A percentile compares a stretch with the other conserved stretches of the same genome.
Evolutionary conservation across 2,797 vertebrate genomes (phyloP).

Genomic region (Spatula clypeata): DNA sequence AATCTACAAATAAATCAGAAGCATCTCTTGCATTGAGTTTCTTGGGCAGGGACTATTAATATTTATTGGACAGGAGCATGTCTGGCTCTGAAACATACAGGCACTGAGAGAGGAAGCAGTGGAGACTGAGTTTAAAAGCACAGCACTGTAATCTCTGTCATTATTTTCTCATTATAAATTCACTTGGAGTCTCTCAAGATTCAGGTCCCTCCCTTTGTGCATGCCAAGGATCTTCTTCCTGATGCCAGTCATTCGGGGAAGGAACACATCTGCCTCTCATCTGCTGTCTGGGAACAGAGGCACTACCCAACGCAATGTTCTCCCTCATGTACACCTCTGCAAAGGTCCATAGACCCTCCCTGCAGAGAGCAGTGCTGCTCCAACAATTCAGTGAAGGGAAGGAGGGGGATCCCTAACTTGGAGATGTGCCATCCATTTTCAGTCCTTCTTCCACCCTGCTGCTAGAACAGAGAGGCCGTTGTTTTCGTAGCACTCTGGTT

Average conservation of each 20-base stretch:
- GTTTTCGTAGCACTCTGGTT: fast-evolving
- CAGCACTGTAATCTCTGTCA: not conserved
- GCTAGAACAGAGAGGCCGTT: not conserved
- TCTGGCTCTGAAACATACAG: not conserved
- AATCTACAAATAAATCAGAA: not conserved
- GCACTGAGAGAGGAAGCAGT: not conserved
- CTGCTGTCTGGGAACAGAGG: not conserved
- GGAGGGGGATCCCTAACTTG: not conserved
- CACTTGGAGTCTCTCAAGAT: not conserved
- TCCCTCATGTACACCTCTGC: not conserved
- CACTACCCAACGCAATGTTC: not conserved
- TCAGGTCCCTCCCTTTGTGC: not conserved
- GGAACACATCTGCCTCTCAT: not conserved
- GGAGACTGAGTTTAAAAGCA: constrained; percentile 4
- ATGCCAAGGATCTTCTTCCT: not conserved
- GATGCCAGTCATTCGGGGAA: not conserved
- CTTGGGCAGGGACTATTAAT: not conserved
- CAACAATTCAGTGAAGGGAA: not conserved
- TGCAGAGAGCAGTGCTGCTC: not conserved
- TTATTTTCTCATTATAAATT: constrained; percentile 36
- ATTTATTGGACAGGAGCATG: not conserved
- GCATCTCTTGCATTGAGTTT: not conserved
- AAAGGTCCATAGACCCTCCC: not conserved
- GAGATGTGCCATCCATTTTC: not conserved
- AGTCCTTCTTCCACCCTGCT: not conserved